Conservation (phyloP, 1,140 invertebrate genomes). For the Drosophila virilis region DNA sequence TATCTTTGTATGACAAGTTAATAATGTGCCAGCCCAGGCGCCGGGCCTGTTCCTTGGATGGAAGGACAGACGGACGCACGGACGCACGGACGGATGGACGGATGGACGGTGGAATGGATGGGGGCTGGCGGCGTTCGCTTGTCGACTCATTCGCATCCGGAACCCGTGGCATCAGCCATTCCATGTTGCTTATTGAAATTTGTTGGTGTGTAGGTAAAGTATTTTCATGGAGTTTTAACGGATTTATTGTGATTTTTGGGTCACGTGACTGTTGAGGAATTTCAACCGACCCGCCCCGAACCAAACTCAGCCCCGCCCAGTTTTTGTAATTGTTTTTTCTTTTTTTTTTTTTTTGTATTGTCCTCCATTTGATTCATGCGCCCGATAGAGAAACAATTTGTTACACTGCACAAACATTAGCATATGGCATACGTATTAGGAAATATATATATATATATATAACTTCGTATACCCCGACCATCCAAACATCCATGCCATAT, state of each 20-base stretch:
- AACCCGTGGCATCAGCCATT: slow-evolving; percentile 12
- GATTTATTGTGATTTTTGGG: slow-evolving; percentile 79
- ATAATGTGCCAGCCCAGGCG: slow-evolving; percentile 79
- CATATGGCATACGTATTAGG: slow-evolving; percentile 2
- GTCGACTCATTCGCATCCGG: slow-evolving; percentile 27
- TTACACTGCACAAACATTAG: slow-evolving; percentile 34
- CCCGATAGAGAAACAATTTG: slow-evolving; percentile 26
- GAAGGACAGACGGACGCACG: too few species aligned
- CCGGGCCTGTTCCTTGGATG: slow-evolving; percentile 20
- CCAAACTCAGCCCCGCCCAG: background rate
- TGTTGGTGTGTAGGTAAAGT: slow-evolving; percentile 45
- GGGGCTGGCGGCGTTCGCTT: background rate
- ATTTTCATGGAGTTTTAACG: slow-evolving; percentile 64
- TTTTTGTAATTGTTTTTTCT: slow-evolving; percentile 62
- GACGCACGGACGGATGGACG: background rate
- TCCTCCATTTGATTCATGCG: slow-evolving; percentile 66
- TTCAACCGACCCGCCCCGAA: slow-evolving; percentile 2
- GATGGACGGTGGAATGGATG: background rate
- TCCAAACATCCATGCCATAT: background rate
- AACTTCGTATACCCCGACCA: background rate
- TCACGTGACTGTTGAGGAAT: slow-evolving; percentile 74
- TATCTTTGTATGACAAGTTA: slow-evolving; percentile 83
- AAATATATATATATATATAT: background rate
- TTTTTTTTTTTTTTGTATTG: background rate
- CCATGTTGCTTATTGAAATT: slow-evolving; percentile 72